Conservation (phyloP, 2,113 vertebrate genomes). For the Coturnix japonica region DNA sequence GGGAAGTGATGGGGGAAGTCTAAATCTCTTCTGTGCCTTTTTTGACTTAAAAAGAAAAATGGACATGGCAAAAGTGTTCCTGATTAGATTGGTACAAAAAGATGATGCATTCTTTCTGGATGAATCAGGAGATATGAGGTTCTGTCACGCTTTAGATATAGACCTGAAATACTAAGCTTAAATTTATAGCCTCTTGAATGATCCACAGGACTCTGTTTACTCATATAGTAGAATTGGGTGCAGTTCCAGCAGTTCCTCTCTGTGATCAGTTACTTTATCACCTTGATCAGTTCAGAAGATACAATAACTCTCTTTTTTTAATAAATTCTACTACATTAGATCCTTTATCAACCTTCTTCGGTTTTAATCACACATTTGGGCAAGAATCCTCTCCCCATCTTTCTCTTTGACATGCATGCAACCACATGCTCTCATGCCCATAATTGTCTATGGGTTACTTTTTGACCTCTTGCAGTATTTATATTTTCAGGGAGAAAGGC, state of each 20-base stretch:
- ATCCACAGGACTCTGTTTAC: conserved; percentile 74
- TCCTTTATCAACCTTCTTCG: conserved; percentile 73
- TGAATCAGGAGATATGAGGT: conserved; percentile 76
- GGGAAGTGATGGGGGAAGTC: too few species aligned
- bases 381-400: conserved; percentile 19
- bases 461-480: neutral
- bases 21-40: conserved; percentile 69
- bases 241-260: conserved; percentile 61
- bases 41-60: conserved; percentile 80
- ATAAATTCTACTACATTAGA: conserved; percentile 58
- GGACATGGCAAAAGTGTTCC: conserved; percentile 74
- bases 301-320: conserved; percentile 75
- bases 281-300: conserved; percentile 72
- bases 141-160: conserved; percentile 80
- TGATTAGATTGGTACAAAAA: conserved; percentile 80
- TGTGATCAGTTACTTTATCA: conserved; percentile 76
- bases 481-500: neutral
- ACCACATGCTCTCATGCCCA: neutral
- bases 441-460: neutral
- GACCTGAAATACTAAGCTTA: conserved; percentile 76
- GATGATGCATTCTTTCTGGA: conserved; percentile 76
- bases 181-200: conserved; percentile 74
- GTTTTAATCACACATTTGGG: conserved; percentile 68
- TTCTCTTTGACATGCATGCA: conserved; percentile 33
- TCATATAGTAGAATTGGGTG: conserved; percentile 67